Evolutionary conservation across 2,888 invertebrate species (phyloP), one percentile per base, ranked within the genome.

Genomic region (Amiota minor): DNA sequence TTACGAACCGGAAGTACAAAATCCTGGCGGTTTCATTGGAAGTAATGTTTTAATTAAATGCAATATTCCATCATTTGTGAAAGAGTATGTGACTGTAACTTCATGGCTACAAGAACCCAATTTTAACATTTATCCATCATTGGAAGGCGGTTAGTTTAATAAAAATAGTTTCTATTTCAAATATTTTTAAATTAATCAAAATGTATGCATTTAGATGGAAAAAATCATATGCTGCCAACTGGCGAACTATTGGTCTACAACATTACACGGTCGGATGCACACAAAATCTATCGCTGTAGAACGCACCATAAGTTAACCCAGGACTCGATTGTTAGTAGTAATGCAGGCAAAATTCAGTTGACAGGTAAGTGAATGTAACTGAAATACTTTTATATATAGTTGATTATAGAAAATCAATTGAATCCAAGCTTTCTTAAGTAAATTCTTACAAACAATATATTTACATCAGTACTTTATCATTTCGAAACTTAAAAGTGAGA

Each of bases 171-270:
- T 61, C n/a, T 35, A 23, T 8, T 46, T 1, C 16, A 46, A 70
- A 16, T 45, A 20, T 70, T 72, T 68, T 20, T 55, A 55, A 8
- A 6, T 35, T 35, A 35, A 35, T 35, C 6, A 35, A 35, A 35
- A 4, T 35, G n/a, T n/a, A 47, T 47, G 45, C n/a, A 18, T 72
- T 55, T 71, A 92, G 92, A 92, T 88, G 92, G 92, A 62, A 92
- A 92, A 88, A 91, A 91, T 88, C 92, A 92, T 80, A 92, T 93
- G 89, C 89, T 93, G 61, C 90, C 91, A 50, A 91, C 91, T 65
- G 93, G 93, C 11, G 92, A 93, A 80, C 88, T 93, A 74, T 90
- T 93, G 88, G 91, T 93, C 76, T 91, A 92, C 79, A 91, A 92
- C 85, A 91, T 93, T 77, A 91, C 91, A 76, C 90, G 91, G 78